A percentile compares a stretch with the other conserved stretches of the same genome.
Evolutionary conservation across 2,797 vertebrate genomes (phyloP).

Genomic region (Lacerta bilineata): DNA sequence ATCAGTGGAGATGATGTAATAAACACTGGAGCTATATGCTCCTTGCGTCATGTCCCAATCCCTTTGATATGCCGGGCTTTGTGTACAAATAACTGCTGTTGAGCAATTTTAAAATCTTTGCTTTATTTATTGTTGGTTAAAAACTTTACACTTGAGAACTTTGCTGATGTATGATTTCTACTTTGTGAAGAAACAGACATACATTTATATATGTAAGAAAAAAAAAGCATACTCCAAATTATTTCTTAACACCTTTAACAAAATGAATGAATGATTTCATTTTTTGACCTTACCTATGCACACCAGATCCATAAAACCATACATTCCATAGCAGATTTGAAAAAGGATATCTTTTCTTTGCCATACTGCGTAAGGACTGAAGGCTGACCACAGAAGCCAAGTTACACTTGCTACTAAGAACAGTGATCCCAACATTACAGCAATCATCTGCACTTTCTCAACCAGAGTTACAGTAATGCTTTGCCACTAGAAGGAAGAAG

Average conservation of each 20-base stretch:
- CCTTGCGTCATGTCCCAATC: neutral
- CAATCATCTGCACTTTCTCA: constrained; percentile 97
- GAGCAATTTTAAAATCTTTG: neutral
- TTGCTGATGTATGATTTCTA: neutral
- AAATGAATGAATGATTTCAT: constrained; percentile 69
- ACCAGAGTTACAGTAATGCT: constrained; percentile 95
- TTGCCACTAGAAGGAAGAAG: constrained; percentile 91
- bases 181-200: neutral
- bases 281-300: constrained; percentile 89
- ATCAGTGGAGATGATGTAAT: too few relatives aligned
- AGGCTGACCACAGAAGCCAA: constrained; percentile 96
- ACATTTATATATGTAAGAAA: neutral
- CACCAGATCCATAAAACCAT: constrained; percentile 96
- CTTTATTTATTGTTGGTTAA: neutral
- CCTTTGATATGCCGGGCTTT: neutral
- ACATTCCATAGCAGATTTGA: constrained; percentile 97
- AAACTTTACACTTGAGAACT: neutral
- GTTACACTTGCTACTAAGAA: constrained; percentile 95
- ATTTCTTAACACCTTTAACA: constrained; percentile 42
- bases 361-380: constrained; percentile 94
- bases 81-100: neutral
- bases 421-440: constrained; percentile 94
- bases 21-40: too few relatives aligned
- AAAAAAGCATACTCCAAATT: neutral
- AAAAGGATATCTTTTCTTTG: constrained; percentile 96